phyloP scores from a whole-genome alignment of 2,888 invertebrate species.

The Aleiodes testaceus region DNA sequence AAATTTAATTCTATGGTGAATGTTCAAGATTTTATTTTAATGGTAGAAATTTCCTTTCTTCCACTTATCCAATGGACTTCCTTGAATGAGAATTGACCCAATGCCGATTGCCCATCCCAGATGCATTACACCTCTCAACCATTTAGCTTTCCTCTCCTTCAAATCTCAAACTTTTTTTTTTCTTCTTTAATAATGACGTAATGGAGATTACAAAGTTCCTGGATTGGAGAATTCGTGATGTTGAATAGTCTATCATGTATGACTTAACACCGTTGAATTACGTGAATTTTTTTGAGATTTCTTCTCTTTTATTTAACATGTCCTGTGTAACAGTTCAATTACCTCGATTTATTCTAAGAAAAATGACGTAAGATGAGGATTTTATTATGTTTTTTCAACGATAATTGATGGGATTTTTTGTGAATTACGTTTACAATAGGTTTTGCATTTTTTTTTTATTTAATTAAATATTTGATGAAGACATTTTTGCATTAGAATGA shows the following conservation, averaged over 20 bases:
- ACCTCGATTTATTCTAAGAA: conserved; percentile 13
- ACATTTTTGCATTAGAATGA: no score
- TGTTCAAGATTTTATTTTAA: no score
- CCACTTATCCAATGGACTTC: conserved; percentile 2
- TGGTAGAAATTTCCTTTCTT: no score
- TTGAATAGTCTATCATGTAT: conserved; percentile 27
- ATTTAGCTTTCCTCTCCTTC: neutral
- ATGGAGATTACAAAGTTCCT: conserved; percentile 27
- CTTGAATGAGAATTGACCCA: conserved; percentile 4
- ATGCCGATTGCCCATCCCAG: conserved; percentile 6
- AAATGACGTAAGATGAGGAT: neutral
- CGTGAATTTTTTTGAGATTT: conserved; percentile 19
- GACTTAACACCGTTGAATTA: conserved; percentile 10
- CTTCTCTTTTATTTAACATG: no score
- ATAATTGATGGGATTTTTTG: no score
- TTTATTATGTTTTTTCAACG: neutral
- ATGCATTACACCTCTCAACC: no score
- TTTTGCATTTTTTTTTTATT: no score
- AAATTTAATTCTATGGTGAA: no score
- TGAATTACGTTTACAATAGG: no score
- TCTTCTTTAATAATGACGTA: conserved; percentile 29
- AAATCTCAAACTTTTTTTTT: neutral
- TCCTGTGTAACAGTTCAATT: conserved; percentile 18
- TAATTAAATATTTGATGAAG: no score
- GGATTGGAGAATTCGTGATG: conserved; percentile 20